Conservation (phyloP, 2,888 invertebrate species). For the Megamerina dolium region DNA sequence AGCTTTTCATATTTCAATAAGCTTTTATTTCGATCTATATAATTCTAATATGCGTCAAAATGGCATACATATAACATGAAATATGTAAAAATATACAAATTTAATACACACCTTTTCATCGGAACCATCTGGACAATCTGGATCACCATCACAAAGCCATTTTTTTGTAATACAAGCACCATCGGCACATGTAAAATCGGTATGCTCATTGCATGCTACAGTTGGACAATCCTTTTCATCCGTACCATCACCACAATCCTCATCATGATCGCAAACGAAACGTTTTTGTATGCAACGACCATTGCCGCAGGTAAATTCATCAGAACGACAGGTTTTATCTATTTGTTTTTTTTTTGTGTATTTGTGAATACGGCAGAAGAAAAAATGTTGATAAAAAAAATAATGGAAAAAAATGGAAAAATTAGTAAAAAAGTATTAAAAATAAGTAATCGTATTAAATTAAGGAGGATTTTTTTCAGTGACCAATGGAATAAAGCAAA, state of each 20-base stretch:
- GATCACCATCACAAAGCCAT: slow-evolving; percentile 85
- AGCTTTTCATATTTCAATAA: too few species aligned
- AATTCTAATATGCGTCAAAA: too few species aligned
- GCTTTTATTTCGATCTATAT: too few species aligned
- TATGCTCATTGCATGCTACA: slow-evolving; percentile 61
- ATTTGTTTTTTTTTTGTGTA: too few species aligned
- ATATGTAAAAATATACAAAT: too few species aligned
- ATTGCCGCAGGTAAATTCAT: slow-evolving; percentile 88
- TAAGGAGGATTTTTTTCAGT: slow-evolving; percentile 12
- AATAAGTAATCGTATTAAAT: not conserved
- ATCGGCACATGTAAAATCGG: slow-evolving; percentile 69
- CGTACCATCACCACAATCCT: slow-evolving; percentile 79
- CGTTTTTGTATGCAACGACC: slow-evolving; percentile 80
- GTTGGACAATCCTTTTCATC: slow-evolving; percentile 74
- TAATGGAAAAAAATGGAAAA: not conserved
- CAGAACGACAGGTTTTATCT: slow-evolving; percentile 87
- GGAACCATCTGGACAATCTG: slow-evolving; percentile 75
- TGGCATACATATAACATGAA: too few species aligned
- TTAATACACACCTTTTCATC: slow-evolving; percentile 82
- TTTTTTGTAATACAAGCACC: slow-evolving; percentile 70
- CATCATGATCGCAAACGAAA: slow-evolving; percentile 82
- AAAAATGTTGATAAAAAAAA: not conserved
- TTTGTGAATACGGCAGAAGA: too few species aligned
- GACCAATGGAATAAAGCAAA: slow-evolving; percentile 14
- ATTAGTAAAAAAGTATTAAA: slow-evolving; percentile 6